phyloP scores from a whole-genome alignment of 2,113 vertebrate species.

The Rhynchomys soricoides region DNA sequence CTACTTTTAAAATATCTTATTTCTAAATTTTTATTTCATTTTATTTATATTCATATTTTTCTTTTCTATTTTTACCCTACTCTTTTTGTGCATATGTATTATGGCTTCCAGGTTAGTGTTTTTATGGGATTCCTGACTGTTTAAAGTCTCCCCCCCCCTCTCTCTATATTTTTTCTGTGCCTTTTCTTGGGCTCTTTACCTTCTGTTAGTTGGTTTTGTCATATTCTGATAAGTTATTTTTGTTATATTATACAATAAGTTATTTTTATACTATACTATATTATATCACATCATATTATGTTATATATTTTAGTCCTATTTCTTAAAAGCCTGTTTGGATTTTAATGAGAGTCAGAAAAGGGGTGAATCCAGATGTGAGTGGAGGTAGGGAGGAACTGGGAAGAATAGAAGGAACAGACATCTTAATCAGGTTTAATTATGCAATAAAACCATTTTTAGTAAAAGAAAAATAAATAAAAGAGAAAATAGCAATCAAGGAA shows the following conservation, averaged over 20 bases:
- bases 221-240: neutral
- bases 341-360: neutral
- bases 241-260: too few species aligned
- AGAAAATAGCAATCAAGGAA: neutral
- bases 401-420: neutral
- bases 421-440: too few species aligned
- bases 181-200: neutral
- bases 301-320: neutral
- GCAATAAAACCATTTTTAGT: neutral
- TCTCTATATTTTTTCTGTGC: neutral
- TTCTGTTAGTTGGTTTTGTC: neutral
- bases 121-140: neutral
- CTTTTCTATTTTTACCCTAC: neutral
- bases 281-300: too few species aligned
- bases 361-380: neutral
- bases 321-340: neutral
- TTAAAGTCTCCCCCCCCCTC: too few species aligned
- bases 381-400: neutral
- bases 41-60: neutral
- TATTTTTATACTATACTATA: too few species aligned
- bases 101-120: neutral
- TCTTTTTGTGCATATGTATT: neutral
- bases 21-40: neutral
- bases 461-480: neutral
- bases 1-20: too few species aligned